A percentile compares a stretch with the other conserved stretches of the same genome.
These are phyloP conservation scores for Julus scandinavius DNA, from an alignment of 2,888 invertebrate genomes.

Conservation along the genomic window DNA sequence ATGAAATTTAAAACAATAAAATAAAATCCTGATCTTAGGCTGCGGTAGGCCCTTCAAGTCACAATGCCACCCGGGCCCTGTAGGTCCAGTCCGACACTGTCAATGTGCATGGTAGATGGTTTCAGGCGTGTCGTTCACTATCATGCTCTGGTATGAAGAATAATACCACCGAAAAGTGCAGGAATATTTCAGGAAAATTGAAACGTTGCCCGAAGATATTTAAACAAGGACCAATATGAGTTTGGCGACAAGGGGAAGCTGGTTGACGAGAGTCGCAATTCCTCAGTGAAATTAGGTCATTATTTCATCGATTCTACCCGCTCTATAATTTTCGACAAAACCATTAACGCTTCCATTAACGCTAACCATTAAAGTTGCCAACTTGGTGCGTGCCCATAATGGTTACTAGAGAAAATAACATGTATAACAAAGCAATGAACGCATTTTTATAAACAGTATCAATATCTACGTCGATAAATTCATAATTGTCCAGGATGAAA, in stretches of 20 bases:
- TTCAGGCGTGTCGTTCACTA: not conserved
- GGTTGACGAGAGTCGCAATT: not conserved
- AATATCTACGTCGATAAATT: not conserved
- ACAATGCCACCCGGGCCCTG: too few species aligned
- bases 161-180: not conserved
- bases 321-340: not conserved
- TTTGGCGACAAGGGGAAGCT: not conserved
- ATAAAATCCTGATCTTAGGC: too few species aligned
- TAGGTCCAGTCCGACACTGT: too few species aligned
- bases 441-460: not conserved
- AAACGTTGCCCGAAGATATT: not conserved
- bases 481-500: not conserved
- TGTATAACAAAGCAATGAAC: not conserved
- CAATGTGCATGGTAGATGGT: too few species aligned
- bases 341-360: too few species aligned
- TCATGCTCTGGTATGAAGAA: not conserved
- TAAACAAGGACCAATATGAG: not conserved
- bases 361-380: not conserved
- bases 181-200: not conserved
- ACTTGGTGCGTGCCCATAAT: not conserved
- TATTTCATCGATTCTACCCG: not conserved
- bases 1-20: too few species aligned
- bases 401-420: not conserved
- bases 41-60: too few species aligned
- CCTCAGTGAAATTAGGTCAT: not conserved